Percentiles rank a stretch among this genome's conserved stretches.
Conservation (phyloP, 2,113 vertebrate genomes). For the Alosa alosa region DNA sequence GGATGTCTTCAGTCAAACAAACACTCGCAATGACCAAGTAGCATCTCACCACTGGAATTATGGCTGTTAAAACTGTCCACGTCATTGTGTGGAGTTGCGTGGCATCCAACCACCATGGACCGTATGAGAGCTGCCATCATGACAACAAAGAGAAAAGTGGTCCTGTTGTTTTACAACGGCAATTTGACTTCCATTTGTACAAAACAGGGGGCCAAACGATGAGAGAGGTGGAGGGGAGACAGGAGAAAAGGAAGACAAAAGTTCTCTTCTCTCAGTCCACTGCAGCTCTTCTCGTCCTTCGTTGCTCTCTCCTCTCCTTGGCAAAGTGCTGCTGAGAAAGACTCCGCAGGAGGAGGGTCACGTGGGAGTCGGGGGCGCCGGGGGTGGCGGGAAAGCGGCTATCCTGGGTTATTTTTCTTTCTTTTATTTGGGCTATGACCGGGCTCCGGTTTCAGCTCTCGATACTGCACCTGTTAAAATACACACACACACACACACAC, state of each 20-base stretch:
- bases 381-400: conserved; percentile 67
- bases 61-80: neutral
- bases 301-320: conserved; percentile 48
- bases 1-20: neutral
- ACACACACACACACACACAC: conserved; percentile 72
- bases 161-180: neutral
- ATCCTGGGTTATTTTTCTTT: conserved; percentile 95
- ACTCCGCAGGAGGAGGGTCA: conserved; percentile 61
- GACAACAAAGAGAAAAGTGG: neutral
- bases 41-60: neutral
- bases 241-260: neutral
- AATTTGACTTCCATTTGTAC: conserved; percentile 3
- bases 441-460: conserved; percentile 93
- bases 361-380: conserved; percentile 51
- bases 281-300: neutral
- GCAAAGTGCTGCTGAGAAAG: conserved; percentile 61
- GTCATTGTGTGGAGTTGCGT: neutral
- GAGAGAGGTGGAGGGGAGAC: neutral
- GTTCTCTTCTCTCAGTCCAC: neutral
- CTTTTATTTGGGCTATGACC: conserved; percentile 93
- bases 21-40: neutral
- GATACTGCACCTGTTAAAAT: conserved; percentile 99
- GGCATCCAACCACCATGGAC: neutral
- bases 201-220: neutral
- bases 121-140: neutral